Evolutionary conservation across 2,888 invertebrate species (phyloP).

Genomic region (Frankliniella fusca): DNA sequence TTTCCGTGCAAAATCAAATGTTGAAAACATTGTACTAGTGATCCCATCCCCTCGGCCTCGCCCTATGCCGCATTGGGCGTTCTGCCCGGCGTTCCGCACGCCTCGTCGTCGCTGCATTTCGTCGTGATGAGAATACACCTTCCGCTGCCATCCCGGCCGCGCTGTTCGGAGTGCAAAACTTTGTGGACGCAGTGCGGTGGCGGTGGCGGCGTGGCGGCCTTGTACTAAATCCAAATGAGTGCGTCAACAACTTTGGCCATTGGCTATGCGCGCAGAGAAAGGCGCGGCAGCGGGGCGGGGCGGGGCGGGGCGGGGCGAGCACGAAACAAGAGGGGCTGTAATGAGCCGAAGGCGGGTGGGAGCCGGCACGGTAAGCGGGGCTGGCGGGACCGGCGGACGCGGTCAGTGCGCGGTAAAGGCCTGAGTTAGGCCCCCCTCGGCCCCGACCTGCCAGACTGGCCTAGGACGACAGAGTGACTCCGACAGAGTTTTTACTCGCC

Average conservation of each 20-base stretch:
- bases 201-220: neutral
- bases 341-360: neutral
- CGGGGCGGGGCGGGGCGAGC: neutral
- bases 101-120: too few species aligned
- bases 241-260: neutral
- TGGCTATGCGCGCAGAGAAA: neutral
- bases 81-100: too few species aligned
- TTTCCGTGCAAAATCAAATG: too few species aligned
- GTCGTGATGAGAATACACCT: too few species aligned
- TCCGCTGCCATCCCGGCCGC: too few species aligned
- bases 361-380: neutral
- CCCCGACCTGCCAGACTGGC: too few species aligned
- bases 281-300: neutral
- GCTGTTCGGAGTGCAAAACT: too few species aligned
- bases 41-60: too few species aligned
- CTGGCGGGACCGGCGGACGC: neutral
- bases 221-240: conserved; percentile 1
- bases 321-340: neutral
- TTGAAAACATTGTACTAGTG: too few species aligned
- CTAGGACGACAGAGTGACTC: too few species aligned
- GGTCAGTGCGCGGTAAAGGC: neutral
- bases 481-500: neutral
- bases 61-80: too few species aligned
- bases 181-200: too few species aligned
- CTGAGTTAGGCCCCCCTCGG: neutral